A percentile compares a stretch with the other conserved stretches of the same genome.
phyloP scores from a whole-genome alignment of 2,113 vertebrate genomes.

The Tinamus guttatus region DNA sequence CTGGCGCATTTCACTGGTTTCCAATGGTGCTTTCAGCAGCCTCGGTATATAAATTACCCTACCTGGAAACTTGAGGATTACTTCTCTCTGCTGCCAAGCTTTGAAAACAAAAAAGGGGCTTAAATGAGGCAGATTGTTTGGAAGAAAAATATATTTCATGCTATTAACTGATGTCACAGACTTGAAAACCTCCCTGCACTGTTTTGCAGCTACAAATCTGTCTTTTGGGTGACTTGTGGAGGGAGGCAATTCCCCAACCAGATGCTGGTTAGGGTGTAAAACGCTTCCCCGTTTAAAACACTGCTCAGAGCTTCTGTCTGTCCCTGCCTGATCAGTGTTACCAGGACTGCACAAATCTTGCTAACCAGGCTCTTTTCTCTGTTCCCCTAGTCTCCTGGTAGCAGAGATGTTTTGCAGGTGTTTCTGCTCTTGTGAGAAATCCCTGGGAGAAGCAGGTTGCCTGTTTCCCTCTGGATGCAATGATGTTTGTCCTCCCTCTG shows the following conservation, averaged over 20 bases:
- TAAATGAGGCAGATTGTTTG: not conserved
- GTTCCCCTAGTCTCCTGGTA: not conserved
- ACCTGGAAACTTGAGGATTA: not conserved
- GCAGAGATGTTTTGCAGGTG: not conserved
- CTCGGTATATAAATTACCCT: not conserved
- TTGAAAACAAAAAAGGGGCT: not conserved
- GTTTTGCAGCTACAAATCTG: not conserved
- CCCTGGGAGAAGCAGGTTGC: conserved; percentile 49
- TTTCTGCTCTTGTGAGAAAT: conserved; percentile 11
- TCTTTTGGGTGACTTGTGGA: not conserved
- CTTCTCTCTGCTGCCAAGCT: not conserved
- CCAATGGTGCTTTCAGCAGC: not conserved
- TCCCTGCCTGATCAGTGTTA: not conserved
- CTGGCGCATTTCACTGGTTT: not conserved
- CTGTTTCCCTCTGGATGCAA: not conserved
- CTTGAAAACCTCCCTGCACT: not conserved
- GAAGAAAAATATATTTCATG: not conserved
- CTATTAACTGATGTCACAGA: not conserved
- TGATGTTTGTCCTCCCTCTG: conserved; percentile 22
- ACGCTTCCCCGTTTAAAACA: not conserved
- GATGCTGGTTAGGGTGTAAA: not conserved
- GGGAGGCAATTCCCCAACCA: not conserved
- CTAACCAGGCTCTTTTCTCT: conserved; percentile 13
- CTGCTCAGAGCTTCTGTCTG: not conserved
- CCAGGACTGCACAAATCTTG: not conserved